Percentiles rank a stretch among this genome's conserved stretches.
These are phyloP conservation scores for Emmelina monodactyla DNA, from an alignment of 2,888 invertebrate species.

Conservation along the genomic window DNA sequence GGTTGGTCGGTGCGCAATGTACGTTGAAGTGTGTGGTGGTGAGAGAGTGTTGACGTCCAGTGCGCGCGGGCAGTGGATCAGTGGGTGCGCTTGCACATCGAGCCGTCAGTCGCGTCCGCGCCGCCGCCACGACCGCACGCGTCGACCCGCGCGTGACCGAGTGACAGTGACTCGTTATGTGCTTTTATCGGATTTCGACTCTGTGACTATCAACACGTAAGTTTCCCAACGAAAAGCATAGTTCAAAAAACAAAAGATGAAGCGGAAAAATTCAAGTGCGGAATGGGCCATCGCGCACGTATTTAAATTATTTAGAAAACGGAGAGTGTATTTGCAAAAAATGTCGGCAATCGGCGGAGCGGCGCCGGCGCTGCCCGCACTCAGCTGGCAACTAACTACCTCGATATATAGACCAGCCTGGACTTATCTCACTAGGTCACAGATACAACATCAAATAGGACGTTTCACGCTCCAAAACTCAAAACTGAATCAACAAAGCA, in stretches of 20 bases:
- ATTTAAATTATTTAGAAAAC: constrained; percentile 66
- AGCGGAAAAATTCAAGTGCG: constrained; percentile 5
- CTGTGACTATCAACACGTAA: constrained; percentile 45
- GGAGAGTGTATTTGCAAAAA: constrained; percentile 53
- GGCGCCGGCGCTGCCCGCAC: constrained; percentile 23
- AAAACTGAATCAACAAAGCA: no score
- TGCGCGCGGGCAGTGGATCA: constrained; percentile 29
- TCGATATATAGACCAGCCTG: no score
- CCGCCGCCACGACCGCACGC: constrained; percentile 19
- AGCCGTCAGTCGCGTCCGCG: constrained; percentile 17
- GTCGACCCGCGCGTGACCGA: constrained; percentile 28
- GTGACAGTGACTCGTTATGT: constrained; percentile 63
- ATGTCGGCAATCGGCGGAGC: constrained; percentile 52
- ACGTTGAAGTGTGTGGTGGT: no score
- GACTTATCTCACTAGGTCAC: no score
- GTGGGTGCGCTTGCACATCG: constrained; percentile 26
- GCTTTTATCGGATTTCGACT: constrained; percentile 51
- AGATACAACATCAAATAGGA: no score
- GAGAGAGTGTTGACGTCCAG: no score
- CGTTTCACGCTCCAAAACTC: no score
- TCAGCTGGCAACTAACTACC: neutral
- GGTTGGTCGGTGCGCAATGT: no score
- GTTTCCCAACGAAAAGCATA: constrained; percentile 19
- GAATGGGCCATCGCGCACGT: constrained; percentile 40
- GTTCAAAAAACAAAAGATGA: no score